phyloP scores from a whole-genome alignment of 2,113 vertebrate species.

The Cinclus mexicanus region DNA sequence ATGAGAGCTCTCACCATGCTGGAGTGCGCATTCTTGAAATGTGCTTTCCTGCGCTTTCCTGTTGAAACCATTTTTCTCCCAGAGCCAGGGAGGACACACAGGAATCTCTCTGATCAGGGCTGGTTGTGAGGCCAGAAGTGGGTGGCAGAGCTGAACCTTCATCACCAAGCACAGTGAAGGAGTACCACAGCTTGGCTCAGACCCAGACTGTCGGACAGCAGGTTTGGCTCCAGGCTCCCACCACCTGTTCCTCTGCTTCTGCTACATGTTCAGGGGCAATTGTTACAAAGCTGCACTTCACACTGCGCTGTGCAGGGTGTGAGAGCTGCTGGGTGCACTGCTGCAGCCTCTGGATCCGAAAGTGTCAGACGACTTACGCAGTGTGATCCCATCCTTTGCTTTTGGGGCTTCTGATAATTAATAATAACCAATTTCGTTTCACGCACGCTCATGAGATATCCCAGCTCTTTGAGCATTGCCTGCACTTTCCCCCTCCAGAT shows the following conservation, averaged over 20 bases:
- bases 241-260: background rate
- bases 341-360: background rate
- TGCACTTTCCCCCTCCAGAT: background rate
- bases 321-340: background rate
- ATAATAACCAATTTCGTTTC: background rate
- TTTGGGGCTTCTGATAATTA: background rate
- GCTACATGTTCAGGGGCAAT: background rate
- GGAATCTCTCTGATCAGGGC: background rate
- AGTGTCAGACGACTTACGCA: background rate
- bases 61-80: background rate
- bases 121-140: background rate
- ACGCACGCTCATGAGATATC: rapidly evolving
- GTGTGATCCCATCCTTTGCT: background rate
- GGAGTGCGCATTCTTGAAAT: background rate
- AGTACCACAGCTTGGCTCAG: background rate
- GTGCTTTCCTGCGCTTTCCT: background rate
- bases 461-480: background rate
- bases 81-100: background rate
- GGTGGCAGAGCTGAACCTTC: background rate
- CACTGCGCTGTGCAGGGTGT: background rate
- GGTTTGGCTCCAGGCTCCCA: background rate
- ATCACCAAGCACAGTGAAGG: rapidly evolving
- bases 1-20: background rate
- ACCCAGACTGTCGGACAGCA: rapidly evolving
- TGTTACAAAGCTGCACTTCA: background rate